Evolutionary conservation across 2,113 vertebrate species (phyloP), one percentile per base, ranked within the genome.

Genomic region (Gorsachius goisagi): DNA sequence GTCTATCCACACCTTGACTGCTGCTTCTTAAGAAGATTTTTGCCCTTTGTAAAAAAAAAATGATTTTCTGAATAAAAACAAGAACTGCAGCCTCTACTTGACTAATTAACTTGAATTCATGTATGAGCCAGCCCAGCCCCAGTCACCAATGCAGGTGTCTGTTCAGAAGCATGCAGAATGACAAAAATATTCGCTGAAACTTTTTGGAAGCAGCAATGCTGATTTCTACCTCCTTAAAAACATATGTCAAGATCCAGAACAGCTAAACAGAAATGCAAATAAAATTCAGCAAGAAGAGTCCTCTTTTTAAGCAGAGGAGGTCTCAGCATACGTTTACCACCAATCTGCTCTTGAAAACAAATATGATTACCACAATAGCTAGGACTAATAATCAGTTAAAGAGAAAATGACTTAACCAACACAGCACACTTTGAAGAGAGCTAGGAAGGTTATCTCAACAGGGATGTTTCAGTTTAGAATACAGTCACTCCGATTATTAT

Each of bases 171-270:
- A 52, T 76, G 59, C 72, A 85, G n/a, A 80, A 85, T 41, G 44
- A 88, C 93, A 97, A 95, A 85, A 79, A 87, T n/a, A 85, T 17
- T 85, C 47, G 62, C 88, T 74, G 37, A 67, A 81, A 63, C 11
- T 73, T 86, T 93, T 58, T 88, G 62, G 85, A 97, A 97, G 84
- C 30, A 96, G 58, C 50, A 85, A 45, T 72, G 87, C 76, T 84
- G 80, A 96, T 95, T 96, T 89, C 75, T 94, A 68, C 37, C 69
- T 79, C 73, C 45, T 88, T 92, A 63, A 89, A 96, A 84, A 78
- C 12, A 8, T 80, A 64, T n/a, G 59, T 79, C 53, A 89, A 87
- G 60, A 92, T 52, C 76, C 74, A 89, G 67, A 80, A 68, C 72
- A 90, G 59, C 68, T 35, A 88, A 96, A 74, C 39, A 95, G 78